Conservation (phyloP, 2,113 vertebrate species). For the Uropsilus gracilis region DNA sequence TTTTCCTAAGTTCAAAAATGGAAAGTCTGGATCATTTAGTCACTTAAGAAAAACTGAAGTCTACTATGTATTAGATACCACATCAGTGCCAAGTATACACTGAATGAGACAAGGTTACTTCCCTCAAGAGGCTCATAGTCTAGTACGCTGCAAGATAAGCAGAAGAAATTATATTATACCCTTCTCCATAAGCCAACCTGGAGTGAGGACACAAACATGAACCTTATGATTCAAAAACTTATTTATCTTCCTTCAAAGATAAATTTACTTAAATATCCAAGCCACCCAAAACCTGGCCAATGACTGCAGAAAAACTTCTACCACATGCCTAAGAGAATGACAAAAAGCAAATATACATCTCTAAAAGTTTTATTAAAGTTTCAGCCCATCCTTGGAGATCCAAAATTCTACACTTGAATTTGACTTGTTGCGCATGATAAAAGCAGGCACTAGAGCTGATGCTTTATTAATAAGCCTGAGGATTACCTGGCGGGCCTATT, state of each 20-base stretch:
- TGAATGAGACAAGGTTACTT: neutral
- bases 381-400: neutral
- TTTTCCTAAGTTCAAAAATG: neutral
- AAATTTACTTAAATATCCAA: neutral
- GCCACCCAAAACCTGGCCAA: neutral
- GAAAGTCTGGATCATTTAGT: neutral
- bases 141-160: neutral
- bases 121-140: neutral
- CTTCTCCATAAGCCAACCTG: neutral
- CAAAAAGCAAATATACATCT: neutral
- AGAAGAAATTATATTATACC: neutral
- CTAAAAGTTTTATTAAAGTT: neutral
- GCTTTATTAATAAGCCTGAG: neutral
- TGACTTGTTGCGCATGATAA: neutral
- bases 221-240: neutral
- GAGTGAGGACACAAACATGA: neutral
- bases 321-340: neutral
- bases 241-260: conserved; percentile 19
- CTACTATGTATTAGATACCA: neutral
- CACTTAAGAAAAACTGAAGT: neutral
- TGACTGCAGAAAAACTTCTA: neutral
- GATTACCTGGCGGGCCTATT: neutral
- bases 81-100: neutral
- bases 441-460: neutral
- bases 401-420: neutral